A percentile compares a stretch with the other conserved stretches of the same genome.
Evolutionary conservation across 1,140 invertebrate genomes (phyloP).

Genomic region (Bombus consobrinus): DNA sequence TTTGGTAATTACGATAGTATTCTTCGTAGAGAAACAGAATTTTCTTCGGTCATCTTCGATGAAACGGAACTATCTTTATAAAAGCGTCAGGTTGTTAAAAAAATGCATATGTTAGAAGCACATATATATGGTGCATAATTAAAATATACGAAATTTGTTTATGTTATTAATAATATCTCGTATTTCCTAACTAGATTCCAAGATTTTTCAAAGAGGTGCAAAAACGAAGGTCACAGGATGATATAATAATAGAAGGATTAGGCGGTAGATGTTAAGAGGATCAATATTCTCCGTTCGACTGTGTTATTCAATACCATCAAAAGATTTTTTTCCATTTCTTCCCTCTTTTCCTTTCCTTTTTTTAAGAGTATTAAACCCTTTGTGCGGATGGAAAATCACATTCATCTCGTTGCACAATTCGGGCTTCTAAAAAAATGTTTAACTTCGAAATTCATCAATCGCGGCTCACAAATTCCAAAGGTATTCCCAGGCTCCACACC

Average conservation of each 20-base stretch:
- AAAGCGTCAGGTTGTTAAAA: no score
- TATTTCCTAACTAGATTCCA: no score
- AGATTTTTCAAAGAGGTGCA: not conserved
- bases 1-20: no score
- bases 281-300: not conserved
- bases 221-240: not conserved
- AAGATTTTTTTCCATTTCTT: slow-evolving; percentile 20
- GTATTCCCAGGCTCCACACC: slow-evolving; percentile 40
- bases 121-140: no score
- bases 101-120: no score
- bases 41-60: no score
- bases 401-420: slow-evolving; percentile 61
- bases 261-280: not conserved
- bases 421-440: not conserved
- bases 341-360: not conserved
- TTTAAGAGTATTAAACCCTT: slow-evolving; percentile 62
- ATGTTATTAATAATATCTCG: no score
- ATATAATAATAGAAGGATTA: slow-evolving; percentile 12
- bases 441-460: slow-evolving; percentile 68
- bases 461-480: slow-evolving; percentile 33
- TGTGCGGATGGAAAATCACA: slow-evolving; percentile 47
- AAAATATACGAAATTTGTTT: no score
- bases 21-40: no score
- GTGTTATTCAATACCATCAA: slow-evolving; percentile 41
- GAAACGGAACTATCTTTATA: no score